A percentile compares a stretch with the other conserved stretches of the same genome.
These are phyloP conservation scores for Stegodyphus mimosarum DNA, from an alignment of 1,140 invertebrate genomes.

Conservation along the genomic window DNA sequence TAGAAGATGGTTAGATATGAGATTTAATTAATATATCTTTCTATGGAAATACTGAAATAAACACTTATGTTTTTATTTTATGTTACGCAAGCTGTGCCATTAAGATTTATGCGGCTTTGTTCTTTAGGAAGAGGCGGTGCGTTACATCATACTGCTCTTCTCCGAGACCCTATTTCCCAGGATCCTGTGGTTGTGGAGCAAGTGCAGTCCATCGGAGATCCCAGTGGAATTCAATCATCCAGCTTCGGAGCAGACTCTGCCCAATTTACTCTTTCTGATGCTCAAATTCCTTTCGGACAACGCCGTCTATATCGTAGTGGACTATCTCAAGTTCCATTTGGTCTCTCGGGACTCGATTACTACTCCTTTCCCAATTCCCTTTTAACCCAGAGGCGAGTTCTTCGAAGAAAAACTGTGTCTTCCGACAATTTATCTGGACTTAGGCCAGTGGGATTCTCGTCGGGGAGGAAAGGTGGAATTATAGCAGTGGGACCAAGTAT, in stretches of 20 bases:
- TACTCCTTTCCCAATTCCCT: slow-evolving; percentile 30
- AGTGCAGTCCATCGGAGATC: background rate
- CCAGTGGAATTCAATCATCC: slow-evolving; percentile 21
- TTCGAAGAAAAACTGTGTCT: slow-evolving; percentile 11
- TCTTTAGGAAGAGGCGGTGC: slow-evolving; percentile 22
- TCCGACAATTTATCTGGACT: slow-evolving; percentile 28
- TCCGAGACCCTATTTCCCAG: slow-evolving; percentile 29
- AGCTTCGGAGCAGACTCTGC: slow-evolving; percentile 19
- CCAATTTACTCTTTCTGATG: slow-evolving; percentile 14
- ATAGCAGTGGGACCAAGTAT: slow-evolving; percentile 14
- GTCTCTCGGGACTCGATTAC: slow-evolving; percentile 32
- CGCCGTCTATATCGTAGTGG: slow-evolving; percentile 23
- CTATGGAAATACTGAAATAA: background rate
- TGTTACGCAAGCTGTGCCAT: background rate
- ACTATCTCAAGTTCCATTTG: slow-evolving; percentile 27
- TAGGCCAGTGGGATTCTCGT: slow-evolving; percentile 6
- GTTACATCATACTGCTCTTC: slow-evolving; percentile 31
- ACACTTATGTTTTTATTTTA: background rate
- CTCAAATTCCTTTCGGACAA: slow-evolving; percentile 18
- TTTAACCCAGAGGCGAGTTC: background rate
- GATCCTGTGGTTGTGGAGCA: slow-evolving; percentile 26
- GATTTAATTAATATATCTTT: background rate
- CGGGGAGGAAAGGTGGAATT: slow-evolving; percentile 4
- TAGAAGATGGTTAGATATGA: background rate
- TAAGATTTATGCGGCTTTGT: background rate